phyloP scores from a whole-genome alignment of 2,888 invertebrate species.

The Chalcosyrphus nemorum region DNA sequence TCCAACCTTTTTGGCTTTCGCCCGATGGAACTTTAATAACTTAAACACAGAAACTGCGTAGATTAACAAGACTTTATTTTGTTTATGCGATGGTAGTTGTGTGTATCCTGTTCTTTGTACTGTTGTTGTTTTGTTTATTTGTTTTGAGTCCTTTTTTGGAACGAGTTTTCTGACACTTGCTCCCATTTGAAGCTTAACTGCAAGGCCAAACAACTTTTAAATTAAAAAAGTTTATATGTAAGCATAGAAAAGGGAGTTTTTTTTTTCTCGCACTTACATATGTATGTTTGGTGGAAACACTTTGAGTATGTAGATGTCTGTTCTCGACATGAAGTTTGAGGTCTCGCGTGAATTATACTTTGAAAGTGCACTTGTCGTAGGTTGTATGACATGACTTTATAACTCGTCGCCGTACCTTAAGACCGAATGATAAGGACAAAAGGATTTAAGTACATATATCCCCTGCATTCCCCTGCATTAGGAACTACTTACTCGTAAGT shows the following conservation, averaged over 20 bases:
- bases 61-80: slow-evolving; percentile 64
- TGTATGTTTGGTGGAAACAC: too few relatives aligned
- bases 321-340: too few relatives aligned
- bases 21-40: slow-evolving; percentile 59
- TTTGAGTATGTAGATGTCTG: too few relatives aligned
- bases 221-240: slow-evolving; percentile 52
- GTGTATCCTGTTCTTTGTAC: not conserved
- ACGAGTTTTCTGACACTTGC: slow-evolving; percentile 51
- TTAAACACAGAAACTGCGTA: slow-evolving; percentile 56
- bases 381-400: too few relatives aligned
- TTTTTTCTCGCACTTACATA: not conserved
- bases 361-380: too few relatives aligned
- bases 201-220: slow-evolving; percentile 51
- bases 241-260: slow-evolving; percentile 6
- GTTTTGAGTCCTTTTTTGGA: not conserved
- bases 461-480: too few relatives aligned
- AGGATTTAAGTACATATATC: too few relatives aligned
- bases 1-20: slow-evolving; percentile 31
- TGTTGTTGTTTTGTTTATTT: not conserved
- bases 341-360: too few relatives aligned
- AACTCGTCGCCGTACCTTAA: too few relatives aligned
- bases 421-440: too few relatives aligned
- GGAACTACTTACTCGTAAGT: too few relatives aligned
- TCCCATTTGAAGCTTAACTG: slow-evolving; percentile 17
- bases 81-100: slow-evolving; percentile 25